Percentiles rank a stretch among this genome's conserved stretches.
Evolutionary conservation across 2,888 invertebrate genomes (phyloP).

Genomic region (Phytoseiulus persimilis): DNA sequence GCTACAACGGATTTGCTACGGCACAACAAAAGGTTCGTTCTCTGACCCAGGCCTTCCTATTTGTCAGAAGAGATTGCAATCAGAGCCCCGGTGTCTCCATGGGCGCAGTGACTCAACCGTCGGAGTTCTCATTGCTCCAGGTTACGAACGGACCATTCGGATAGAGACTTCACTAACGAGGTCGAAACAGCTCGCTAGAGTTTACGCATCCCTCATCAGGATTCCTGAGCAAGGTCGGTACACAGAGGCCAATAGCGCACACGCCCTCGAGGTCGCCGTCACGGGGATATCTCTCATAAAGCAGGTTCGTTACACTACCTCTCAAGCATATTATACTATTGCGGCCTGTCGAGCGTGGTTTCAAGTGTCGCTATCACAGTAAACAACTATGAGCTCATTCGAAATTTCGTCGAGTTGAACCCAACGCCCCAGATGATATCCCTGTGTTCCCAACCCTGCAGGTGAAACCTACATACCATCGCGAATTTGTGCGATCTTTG

Average conservation of each 20-base stretch:
- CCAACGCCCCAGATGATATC: neutral
- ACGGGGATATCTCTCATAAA: conserved; percentile 18
- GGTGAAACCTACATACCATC: conserved; percentile 36
- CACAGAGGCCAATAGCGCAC: conserved; percentile 24
- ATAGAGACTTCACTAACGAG: neutral
- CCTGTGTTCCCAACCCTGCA: neutral
- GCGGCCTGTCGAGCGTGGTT: too few relatives aligned
- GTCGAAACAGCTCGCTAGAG: conserved; percentile 10
- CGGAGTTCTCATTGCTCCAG: neutral
- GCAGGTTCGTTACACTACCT: neutral
- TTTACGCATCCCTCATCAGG: neutral
- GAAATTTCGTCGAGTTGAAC: too few relatives aligned
- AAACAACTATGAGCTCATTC: too few relatives aligned
- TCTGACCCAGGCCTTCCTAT: too few relatives aligned
- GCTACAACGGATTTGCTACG: conserved; percentile 83
- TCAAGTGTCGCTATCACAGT: too few relatives aligned
- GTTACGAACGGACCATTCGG: conserved; percentile 24
- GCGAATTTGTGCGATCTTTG: conserved; percentile 29
- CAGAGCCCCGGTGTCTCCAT: too few relatives aligned
- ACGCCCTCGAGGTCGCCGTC: conserved; percentile 19
- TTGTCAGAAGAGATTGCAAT: too few relatives aligned
- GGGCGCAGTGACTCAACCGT: neutral
- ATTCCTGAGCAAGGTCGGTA: conserved; percentile 25
- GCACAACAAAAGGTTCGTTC: conserved; percentile 52
- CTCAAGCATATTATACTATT: neutral